Percentiles rank a stretch among this genome's conserved stretches.
These are phyloP conservation scores for Rhabdomys dilectus DNA, from an alignment of 2,113 vertebrate species.

Conservation along the genomic window DNA sequence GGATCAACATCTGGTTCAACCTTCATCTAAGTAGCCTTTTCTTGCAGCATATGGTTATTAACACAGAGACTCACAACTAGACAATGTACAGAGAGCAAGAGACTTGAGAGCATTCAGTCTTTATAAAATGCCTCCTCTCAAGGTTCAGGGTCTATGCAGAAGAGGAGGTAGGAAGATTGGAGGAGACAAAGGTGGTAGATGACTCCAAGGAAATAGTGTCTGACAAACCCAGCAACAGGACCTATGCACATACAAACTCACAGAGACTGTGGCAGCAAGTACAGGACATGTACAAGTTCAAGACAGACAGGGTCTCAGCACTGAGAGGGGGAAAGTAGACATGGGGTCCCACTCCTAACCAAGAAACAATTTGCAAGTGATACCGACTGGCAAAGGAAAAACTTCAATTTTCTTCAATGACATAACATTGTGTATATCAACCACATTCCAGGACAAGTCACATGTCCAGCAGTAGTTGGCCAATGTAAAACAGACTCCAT, in stretches of 20 bases:
- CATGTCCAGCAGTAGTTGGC: not conserved
- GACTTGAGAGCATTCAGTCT: not conserved
- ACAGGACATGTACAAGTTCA: not conserved
- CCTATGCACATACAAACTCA: not conserved
- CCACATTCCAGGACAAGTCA: not conserved
- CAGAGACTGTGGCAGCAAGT: not conserved
- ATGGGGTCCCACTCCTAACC: not conserved
- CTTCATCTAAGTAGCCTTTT: not conserved
- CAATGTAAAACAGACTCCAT: not conserved
- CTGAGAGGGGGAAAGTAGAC: not conserved
- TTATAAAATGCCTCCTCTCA: not conserved
- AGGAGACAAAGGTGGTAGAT: not conserved
- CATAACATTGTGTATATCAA: not conserved
- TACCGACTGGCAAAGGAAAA: not conserved
- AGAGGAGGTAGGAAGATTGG: not conserved
- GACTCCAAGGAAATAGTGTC: not conserved
- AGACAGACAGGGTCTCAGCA: not conserved
- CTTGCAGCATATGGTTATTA: not conserved
- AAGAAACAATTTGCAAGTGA: not conserved
- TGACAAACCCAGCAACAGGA: not conserved
- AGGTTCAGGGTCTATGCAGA: not conserved
- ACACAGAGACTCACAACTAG: too few relatives aligned
- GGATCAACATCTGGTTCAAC: not conserved
- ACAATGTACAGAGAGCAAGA: not conserved
- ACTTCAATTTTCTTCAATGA: not conserved